phyloP scores from a whole-genome alignment of 2,888 invertebrate species.

The Antheraea yamamai region DNA sequence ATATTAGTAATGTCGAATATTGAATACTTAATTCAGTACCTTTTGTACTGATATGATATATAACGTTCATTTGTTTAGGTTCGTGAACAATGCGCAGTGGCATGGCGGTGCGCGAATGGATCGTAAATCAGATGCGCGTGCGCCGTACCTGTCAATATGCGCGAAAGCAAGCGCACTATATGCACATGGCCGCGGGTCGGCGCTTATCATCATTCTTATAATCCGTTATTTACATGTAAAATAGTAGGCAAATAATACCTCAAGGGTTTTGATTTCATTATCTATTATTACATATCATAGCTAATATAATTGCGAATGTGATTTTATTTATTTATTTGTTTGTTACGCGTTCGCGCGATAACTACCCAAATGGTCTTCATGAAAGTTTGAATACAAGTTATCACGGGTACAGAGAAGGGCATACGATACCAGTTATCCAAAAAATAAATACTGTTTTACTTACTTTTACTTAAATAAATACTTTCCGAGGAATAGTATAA shows the following conservation, averaged over 20 bases:
- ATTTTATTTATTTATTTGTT: no score
- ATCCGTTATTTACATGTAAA: slow-evolving; percentile 14
- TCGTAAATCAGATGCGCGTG: slow-evolving; percentile 54
- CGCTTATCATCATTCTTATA: neutral
- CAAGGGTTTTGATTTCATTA: neutral
- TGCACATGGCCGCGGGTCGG: neutral
- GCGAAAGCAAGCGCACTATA: slow-evolving; percentile 2
- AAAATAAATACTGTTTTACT: no score
- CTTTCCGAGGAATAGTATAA: no score
- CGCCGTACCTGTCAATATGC: slow-evolving; percentile 36
- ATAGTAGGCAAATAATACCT: neutral
- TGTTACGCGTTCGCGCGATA: no score
- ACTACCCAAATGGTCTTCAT: no score
- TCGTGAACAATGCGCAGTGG: slow-evolving; percentile 40
- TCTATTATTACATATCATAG: neutral
- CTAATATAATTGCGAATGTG: no score
- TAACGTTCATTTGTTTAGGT: slow-evolving; percentile 25
- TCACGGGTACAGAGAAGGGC: no score
- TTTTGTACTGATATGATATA: slow-evolving; percentile 40
- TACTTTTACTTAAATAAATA: no score
- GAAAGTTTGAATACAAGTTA: no score
- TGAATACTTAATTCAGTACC: neutral
- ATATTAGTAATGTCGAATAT: neutral
- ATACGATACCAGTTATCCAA: no score
- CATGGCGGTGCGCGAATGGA: slow-evolving; percentile 25